A percentile compares a stretch with the other conserved stretches of the same genome.
phyloP scores from a whole-genome alignment of 2,113 vertebrate genomes.

The Falcunculus frontatus region DNA sequence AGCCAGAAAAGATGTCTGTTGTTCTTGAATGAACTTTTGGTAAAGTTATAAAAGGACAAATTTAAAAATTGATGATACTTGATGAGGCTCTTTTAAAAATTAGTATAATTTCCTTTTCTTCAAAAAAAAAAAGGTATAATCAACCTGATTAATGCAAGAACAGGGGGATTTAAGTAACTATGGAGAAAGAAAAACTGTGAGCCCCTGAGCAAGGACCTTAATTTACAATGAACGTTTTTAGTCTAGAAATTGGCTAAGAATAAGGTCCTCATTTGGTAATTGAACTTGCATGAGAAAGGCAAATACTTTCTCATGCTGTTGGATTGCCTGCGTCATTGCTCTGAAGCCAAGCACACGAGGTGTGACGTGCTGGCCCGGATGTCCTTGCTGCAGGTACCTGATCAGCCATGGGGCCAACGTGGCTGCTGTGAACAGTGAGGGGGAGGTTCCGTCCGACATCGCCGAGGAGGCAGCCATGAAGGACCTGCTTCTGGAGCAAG shows the following conservation, averaged over 20 bases:
- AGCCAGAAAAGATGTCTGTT: neutral
- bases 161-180: neutral
- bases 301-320: neutral
- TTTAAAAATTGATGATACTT: neutral
- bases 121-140: neutral
- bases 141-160: neutral
- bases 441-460: slow-evolving; percentile 90
- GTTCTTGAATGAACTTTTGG: neutral
- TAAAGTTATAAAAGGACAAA: neutral
- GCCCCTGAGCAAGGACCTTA: neutral
- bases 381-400: slow-evolving; percentile 77
- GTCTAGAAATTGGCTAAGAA: neutral
- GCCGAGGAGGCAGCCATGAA: slow-evolving; percentile 91
- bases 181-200: neutral
- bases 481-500: slow-evolving; percentile 84
- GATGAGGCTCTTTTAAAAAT: neutral
- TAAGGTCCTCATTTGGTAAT: neutral
- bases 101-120: neutral
- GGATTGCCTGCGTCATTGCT: neutral
- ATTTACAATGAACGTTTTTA: neutral
- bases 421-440: slow-evolving; percentile 89
- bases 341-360: neutral
- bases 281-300: neutral
- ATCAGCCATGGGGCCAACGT: slow-evolving; percentile 82
- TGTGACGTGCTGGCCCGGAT: neutral